Conservation (phyloP, 2,888 invertebrate genomes). For the Cheilosia grossa region DNA sequence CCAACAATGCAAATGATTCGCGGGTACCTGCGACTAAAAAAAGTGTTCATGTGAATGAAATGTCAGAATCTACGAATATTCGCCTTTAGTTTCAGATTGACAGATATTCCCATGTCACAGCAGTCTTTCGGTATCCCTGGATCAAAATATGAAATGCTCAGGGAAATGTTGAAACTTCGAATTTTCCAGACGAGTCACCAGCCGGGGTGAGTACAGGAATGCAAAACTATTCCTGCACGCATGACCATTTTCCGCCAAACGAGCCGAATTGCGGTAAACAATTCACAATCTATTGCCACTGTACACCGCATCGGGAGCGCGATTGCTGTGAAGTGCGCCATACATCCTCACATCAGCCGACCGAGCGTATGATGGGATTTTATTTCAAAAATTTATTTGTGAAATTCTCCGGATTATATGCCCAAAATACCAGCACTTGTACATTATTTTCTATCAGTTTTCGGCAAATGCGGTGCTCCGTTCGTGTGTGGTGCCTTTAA, state of each 20-base stretch:
- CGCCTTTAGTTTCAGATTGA: too few relatives aligned
- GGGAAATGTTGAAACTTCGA: constrained; percentile 26
- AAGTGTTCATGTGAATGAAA: too few relatives aligned
- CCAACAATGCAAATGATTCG: too few relatives aligned
- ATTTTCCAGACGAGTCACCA: constrained; percentile 45
- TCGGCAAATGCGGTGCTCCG: background rate
- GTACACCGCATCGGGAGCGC: background rate
- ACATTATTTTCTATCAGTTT: constrained; percentile 38
- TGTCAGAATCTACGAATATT: too few relatives aligned
- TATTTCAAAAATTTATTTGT: constrained; percentile 40
- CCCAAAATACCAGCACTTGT: constrained; percentile 5
- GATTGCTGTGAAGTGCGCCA: background rate
- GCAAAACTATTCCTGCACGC: background rate
- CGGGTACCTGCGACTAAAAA: too few relatives aligned
- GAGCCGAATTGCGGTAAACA: constrained; percentile 17
- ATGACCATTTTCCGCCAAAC: constrained; percentile 39
- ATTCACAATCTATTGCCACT: background rate
- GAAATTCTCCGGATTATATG: constrained; percentile 29
- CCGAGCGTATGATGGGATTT: constrained; percentile 4
- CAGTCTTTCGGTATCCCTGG: too few relatives aligned
- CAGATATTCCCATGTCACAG: too few relatives aligned
- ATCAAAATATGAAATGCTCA: background rate
- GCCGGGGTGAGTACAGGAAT: constrained; percentile 15
- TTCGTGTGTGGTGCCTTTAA: constrained; percentile 43
- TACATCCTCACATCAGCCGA: background rate